Conservation (phyloP, 2,888 invertebrate species). For the Serripes groenlandicus region DNA sequence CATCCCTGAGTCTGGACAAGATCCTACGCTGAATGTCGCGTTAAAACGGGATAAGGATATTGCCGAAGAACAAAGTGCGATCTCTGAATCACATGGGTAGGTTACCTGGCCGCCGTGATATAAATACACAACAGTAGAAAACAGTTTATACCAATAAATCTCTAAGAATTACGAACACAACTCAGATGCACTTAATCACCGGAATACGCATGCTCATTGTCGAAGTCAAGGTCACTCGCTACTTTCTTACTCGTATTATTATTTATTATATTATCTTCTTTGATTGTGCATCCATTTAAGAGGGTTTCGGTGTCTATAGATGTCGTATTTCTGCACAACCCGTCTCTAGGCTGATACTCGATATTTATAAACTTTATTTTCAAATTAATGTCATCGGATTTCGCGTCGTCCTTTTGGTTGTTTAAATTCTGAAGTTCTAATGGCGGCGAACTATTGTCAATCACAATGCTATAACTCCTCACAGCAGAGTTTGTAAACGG, state of each 20-base stretch:
- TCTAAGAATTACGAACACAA: too few species aligned
- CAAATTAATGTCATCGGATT: constrained; percentile 38
- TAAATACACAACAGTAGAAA: too few species aligned
- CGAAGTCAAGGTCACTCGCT: neutral
- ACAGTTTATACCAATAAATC: too few species aligned
- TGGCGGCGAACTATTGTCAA: constrained; percentile 11
- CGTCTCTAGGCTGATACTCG: constrained; percentile 51
- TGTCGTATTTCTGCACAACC: constrained; percentile 47
- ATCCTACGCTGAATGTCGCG: too few species aligned
- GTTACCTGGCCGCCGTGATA: too few species aligned
- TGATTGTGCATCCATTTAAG: constrained; percentile 42
- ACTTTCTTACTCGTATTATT: constrained; percentile 34
- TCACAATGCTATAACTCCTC: constrained; percentile 32
- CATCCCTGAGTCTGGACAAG: too few species aligned
- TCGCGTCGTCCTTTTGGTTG: constrained; percentile 18
- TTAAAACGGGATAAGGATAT: too few species aligned
- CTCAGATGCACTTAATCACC: too few species aligned
- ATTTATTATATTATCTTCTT: constrained; percentile 42
- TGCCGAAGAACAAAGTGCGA: too few species aligned
- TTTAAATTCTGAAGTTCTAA: constrained; percentile 5
- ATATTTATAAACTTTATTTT: constrained; percentile 59
- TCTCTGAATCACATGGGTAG: too few species aligned
- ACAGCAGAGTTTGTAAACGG: constrained; percentile 48
- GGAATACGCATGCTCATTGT: too few species aligned
- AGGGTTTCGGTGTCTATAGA: constrained; percentile 56